A percentile compares a stretch with the other conserved stretches of the same genome.
Conservation (phyloP, 2,888 invertebrate species). For the Argyra leucocephala region DNA sequence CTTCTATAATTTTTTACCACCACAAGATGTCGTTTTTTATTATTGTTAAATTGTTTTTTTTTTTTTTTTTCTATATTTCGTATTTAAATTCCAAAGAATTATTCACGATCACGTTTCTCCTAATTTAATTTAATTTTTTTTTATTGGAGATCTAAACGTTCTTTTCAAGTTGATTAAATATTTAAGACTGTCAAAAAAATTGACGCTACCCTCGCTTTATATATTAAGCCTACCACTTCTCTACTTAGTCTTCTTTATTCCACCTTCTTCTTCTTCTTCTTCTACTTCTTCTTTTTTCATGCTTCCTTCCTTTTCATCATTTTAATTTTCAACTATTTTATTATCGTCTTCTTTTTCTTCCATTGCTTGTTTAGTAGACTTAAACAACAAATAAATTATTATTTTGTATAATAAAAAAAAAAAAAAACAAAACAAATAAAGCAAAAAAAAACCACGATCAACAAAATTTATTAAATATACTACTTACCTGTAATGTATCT, state of each 20-base stretch:
- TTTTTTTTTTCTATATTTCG: not conserved
- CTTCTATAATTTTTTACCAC: not conserved
- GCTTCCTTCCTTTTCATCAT: not conserved
- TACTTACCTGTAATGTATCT: too few relatives aligned
- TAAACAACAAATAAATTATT: too few relatives aligned
- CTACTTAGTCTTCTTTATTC: not conserved
- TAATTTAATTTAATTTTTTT: not conserved
- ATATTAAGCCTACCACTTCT: constrained; percentile 12
- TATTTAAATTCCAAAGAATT: not conserved
- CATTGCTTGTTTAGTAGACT: not conserved
- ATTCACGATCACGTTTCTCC: not conserved
- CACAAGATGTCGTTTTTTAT: too few relatives aligned
- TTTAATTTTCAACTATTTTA: not conserved
- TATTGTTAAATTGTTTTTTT: not conserved
- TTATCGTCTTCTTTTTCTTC: not conserved
- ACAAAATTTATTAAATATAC: too few relatives aligned
- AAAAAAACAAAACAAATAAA: too few relatives aligned
- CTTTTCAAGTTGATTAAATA: not conserved
- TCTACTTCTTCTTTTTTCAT: not conserved
- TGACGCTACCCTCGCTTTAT: constrained; percentile 17
- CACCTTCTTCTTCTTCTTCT: not conserved
- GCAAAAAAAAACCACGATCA: too few relatives aligned
- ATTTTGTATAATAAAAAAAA: too few relatives aligned
- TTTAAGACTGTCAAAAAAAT: constrained; percentile 17
- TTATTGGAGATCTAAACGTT: not conserved